Evolutionary conservation across 1,140 invertebrate species (phyloP).

Genomic region (Ips nitidus): DNA sequence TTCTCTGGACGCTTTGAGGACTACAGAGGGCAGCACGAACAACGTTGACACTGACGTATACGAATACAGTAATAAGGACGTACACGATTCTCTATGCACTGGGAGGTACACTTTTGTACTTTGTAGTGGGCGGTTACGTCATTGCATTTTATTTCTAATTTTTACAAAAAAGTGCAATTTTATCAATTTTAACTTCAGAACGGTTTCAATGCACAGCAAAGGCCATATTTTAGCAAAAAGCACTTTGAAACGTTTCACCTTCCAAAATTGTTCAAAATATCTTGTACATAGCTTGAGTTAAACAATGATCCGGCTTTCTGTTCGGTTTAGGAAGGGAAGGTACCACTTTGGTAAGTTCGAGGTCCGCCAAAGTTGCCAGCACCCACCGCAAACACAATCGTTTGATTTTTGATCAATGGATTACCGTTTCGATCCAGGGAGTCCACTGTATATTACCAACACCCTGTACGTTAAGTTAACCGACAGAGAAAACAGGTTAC

Average conservation of each 20-base stretch:
- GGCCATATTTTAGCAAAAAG: too few relatives aligned
- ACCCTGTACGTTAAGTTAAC: too few relatives aligned
- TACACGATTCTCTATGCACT: constrained; percentile 89
- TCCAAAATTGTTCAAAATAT: too few relatives aligned
- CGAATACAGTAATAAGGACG: constrained; percentile 68
- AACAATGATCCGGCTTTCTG: constrained; percentile 72
- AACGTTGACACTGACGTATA: constrained; percentile 51
- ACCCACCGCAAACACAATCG: constrained; percentile 77
- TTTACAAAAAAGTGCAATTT: too few relatives aligned
- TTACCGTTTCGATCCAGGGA: constrained; percentile 72
- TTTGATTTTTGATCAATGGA: constrained; percentile 64
- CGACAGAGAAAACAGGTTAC: too few relatives aligned
- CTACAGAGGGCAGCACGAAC: too few relatives aligned
- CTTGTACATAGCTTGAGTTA: constrained; percentile 59
- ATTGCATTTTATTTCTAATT: constrained; percentile 4
- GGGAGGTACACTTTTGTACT: constrained; percentile 63
- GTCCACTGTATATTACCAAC: constrained; percentile 60
- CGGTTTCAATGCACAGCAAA: too few relatives aligned
- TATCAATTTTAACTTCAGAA: too few relatives aligned
- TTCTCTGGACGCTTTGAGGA: constrained; percentile 47
- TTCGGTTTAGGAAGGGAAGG: constrained; percentile 67
- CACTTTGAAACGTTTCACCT: too few relatives aligned
- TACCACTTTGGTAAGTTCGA: constrained; percentile 65
- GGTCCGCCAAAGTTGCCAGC: constrained; percentile 87
- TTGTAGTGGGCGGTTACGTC: constrained; percentile 17